These are phyloP conservation scores for Kryphioiulus occultus DNA, from an alignment of 2,888 invertebrate species.

Conservation along the genomic window DNA sequence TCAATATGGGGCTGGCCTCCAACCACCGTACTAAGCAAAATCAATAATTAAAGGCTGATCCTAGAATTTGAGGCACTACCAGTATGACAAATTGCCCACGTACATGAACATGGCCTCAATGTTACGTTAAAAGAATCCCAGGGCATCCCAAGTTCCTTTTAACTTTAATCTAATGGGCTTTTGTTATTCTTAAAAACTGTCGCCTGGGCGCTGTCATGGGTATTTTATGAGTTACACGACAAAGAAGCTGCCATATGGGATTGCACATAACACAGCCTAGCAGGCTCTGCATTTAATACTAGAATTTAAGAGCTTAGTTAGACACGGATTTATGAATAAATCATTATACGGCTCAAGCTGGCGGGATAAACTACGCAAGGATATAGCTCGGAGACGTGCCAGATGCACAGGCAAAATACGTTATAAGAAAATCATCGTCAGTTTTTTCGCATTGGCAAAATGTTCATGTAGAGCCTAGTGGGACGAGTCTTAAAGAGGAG, in stretches of 20 bases:
- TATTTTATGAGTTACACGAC: conserved; percentile 18
- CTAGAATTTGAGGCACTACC: neutral
- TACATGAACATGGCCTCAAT: neutral
- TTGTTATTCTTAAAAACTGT: neutral
- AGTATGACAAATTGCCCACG: neutral
- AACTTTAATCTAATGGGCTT: neutral
- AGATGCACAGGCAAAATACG: neutral
- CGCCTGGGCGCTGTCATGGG: neutral
- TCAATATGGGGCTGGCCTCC: neutral
- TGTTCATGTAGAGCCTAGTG: neutral
- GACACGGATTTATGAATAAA: conserved; percentile 31
- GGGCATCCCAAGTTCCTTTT: neutral
- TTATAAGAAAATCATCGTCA: neutral
- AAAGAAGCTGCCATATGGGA: conserved; percentile 16
- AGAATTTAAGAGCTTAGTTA: conserved; percentile 35
- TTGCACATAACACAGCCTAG: neutral
- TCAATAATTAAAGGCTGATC: neutral
- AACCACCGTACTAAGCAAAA: neutral
- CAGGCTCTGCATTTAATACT: conserved; percentile 4
- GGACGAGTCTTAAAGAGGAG: neutral
- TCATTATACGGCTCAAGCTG: neutral
- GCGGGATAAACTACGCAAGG: neutral
- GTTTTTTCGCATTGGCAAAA: neutral
- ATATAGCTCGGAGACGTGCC: neutral
- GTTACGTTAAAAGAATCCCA: neutral